Evolutionary conservation across 1,140 invertebrate genomes (phyloP).

Genomic region (Aethina tumida): DNA sequence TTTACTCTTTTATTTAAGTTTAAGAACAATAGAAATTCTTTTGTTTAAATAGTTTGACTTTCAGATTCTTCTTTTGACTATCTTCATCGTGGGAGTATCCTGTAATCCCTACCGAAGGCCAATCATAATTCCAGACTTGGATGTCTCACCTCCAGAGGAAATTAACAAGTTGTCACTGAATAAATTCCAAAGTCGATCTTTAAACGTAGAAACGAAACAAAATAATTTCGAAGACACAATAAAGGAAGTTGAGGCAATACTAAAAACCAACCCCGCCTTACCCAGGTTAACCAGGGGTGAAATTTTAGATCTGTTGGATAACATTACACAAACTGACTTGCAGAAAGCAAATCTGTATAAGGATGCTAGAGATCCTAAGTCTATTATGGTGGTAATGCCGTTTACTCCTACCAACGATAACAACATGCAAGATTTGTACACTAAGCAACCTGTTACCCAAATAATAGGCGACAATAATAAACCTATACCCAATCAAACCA

Average conservation of each 20-base stretch:
- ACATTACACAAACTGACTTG: conserved; percentile 40
- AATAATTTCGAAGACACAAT: conserved; percentile 42
- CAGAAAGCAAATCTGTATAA: too few relatives aligned
- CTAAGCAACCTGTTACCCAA: conserved; percentile 42
- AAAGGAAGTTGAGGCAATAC: conserved; percentile 43
- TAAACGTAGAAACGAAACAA: too few relatives aligned
- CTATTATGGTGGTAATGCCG: conserved; percentile 46
- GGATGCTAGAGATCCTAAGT: conserved; percentile 31
- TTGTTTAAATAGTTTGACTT: too few relatives aligned
- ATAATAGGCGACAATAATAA: conserved; percentile 31
- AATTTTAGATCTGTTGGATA: conserved; percentile 45
- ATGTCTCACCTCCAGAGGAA: too few relatives aligned
- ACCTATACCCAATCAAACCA: conserved; percentile 5
- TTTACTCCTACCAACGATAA: conserved; percentile 35
- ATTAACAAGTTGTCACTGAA: too few relatives aligned
- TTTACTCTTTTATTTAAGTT: too few relatives aligned
- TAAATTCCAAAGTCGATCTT: too few relatives aligned
- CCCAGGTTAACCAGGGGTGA: conserved; percentile 42
- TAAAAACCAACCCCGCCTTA: conserved; percentile 39
- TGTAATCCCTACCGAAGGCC: too few relatives aligned
- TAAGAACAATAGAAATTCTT: too few relatives aligned
- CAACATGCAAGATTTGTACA: conserved; percentile 42
- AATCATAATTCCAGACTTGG: too few relatives aligned
- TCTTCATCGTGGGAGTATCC: too few relatives aligned
- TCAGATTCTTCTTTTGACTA: too few relatives aligned